These are phyloP conservation scores for Sebastes flavidus DNA, from an alignment of 2,797 vertebrate genomes.

Conservation along the genomic window DNA sequence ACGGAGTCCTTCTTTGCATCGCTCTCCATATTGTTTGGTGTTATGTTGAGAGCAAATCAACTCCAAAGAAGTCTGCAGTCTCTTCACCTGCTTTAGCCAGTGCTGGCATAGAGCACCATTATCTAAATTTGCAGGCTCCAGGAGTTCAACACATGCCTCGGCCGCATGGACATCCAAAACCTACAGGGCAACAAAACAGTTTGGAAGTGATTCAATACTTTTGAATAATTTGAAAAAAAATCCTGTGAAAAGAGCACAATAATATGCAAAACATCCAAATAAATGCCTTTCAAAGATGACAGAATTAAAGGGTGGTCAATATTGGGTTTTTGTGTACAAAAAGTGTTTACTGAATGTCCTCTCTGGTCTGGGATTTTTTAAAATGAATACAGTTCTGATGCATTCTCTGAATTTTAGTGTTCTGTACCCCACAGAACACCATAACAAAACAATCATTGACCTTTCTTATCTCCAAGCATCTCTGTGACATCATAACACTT, in stretches of 20 bases:
- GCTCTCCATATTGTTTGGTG: constrained; percentile 22
- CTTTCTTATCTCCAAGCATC: neutral
- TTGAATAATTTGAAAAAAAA: neutral
- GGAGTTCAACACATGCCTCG: constrained; percentile 42
- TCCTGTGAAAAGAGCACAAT: neutral
- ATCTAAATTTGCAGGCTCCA: constrained; percentile 19
- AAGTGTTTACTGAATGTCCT: fast-evolving
- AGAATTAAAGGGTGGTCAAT: neutral
- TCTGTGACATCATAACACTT: neutral
- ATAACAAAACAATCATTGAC: neutral
- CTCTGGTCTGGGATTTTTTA: too few relatives aligned
- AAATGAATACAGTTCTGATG: too few relatives aligned
- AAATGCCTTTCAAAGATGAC: neutral
- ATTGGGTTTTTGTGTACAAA: neutral
- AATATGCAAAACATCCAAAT: neutral
- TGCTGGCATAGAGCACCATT: neutral
- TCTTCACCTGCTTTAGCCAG: constrained; percentile 51
- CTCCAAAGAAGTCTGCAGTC: constrained; percentile 40
- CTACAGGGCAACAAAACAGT: constrained; percentile 5
- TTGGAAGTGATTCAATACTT: neutral
- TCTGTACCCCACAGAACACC: neutral
- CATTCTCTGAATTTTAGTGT: too few relatives aligned
- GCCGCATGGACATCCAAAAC: constrained; percentile 50
- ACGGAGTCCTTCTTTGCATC: constrained; percentile 13
- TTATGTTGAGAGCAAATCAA: constrained; percentile 30